A percentile compares a stretch with the other conserved stretches of the same genome.
Conservation (phyloP, 2,888 invertebrate genomes). For the Rotaria magnacalcarata region DNA sequence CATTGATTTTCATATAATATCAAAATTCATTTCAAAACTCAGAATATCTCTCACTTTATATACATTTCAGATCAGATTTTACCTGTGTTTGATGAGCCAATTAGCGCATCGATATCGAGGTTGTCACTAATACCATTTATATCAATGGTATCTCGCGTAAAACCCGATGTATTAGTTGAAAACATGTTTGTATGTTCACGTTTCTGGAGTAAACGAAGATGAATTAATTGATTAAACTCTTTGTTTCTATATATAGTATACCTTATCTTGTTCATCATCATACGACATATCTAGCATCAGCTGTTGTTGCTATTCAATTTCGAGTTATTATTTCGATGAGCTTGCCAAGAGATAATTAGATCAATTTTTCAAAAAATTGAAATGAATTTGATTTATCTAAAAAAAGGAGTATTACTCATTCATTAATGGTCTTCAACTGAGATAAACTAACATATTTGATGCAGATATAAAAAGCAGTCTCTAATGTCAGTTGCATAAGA, state of each 20-base stretch:
- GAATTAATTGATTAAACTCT: neutral
- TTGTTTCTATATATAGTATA: neutral
- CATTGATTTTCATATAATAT: neutral
- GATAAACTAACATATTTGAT: no score
- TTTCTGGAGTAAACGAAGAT: neutral
- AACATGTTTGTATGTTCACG: neutral
- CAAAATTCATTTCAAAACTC: neutral
- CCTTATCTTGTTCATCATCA: neutral
- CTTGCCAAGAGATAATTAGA: neutral
- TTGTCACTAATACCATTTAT: neutral
- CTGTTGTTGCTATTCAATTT: neutral
- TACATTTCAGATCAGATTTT: neutral
- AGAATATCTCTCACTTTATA: neutral
- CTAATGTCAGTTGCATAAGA: no score
- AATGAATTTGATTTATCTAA: no score
- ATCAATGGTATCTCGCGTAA: no score
- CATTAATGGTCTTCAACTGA: no score
- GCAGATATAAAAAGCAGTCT: no score
- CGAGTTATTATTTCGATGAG: no score
- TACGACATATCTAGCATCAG: neutral
- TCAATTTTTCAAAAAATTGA: neutral
- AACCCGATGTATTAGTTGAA: neutral
- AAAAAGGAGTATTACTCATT: no score
- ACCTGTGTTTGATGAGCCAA: neutral
- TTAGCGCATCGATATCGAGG: neutral